Percentiles rank a stretch among this genome's conserved stretches.
Conservation (phyloP, 2,888 invertebrate species). For the Lithosia quadra region DNA sequence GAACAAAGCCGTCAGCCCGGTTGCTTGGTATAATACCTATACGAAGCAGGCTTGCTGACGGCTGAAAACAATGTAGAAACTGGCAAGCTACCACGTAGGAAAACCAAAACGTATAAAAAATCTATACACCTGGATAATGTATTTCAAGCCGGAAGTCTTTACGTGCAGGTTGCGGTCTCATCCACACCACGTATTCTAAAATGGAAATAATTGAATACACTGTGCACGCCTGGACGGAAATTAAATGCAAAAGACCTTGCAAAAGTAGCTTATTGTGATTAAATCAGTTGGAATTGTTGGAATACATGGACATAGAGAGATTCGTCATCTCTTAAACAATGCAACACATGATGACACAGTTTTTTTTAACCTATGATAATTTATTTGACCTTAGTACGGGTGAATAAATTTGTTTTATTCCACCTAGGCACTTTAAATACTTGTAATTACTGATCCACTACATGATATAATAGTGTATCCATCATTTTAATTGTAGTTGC, state of each 20-base stretch:
- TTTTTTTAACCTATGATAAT: background rate
- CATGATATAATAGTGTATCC: constrained; percentile 8
- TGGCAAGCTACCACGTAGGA: background rate
- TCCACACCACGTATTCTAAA: background rate
- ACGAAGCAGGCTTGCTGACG: too few species aligned
- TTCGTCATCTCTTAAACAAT: background rate
- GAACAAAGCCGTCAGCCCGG: too few species aligned
- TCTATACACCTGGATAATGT: background rate
- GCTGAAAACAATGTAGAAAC: background rate
- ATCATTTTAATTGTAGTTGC: constrained; percentile 27
- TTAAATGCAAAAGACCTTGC: background rate
- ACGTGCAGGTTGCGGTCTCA: background rate
- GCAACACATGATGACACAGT: background rate
- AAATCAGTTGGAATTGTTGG: background rate
- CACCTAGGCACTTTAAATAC: constrained; percentile 20
- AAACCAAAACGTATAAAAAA: background rate
- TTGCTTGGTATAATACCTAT: too few species aligned
- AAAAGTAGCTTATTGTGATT: background rate
- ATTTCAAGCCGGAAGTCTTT: background rate
- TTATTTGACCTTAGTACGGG: constrained; percentile 10
- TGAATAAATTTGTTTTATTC: constrained; percentile 15
- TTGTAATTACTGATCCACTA: constrained; percentile 21
- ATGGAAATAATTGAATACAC: background rate
- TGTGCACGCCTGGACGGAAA: background rate
- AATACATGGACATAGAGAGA: background rate